Base-by-base conservation (phyloP, 2,113 vertebrate species). In the Gallinago media region DNA sequence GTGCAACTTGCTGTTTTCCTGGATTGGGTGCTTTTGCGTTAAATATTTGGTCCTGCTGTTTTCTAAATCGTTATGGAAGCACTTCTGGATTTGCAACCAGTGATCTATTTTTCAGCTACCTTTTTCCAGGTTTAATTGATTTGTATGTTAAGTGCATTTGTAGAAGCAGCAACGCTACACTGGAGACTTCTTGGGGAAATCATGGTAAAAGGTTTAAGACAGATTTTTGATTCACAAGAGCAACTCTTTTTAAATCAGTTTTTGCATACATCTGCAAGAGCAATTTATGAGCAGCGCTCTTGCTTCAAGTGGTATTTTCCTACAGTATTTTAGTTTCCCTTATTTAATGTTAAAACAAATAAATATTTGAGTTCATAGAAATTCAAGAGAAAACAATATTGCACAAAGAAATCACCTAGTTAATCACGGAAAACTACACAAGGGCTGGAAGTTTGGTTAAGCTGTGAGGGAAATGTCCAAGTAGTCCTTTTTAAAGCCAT, bases 271-370 rank as follows among this genome's bases (percentile, higher is more conserved):
- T 93, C 74, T 96, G 71, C 71, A 73, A 82, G 67, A 88, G 59
- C 50, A 52, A 42, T 93, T 77, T 92, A 70, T 77, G 67, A 83
- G 80, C 1, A 5, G 42, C 50, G 8, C 29, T 90, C 34, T 77
- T 62, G 38, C 63, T 80, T 88, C n/a, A 90, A 90, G 74, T 83
- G 74, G 25, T 75, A 20, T 93, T 94, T 96, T 95, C 58, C 55
- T 88, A 67, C 34, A 21, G n/a, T 88, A 26, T 96, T 96, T 95
- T 71, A 83, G 26, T 63, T 96, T 94, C 29, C 34, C 21, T 86
- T 92, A 73, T 93, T 92, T 96, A 77, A 76, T 86, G 32, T 93
- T 72, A 86, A 92, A 96, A 97, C 70, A 91, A 88, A 89, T 88
- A 96, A 95, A 93, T 92, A 88, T 74, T 94, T 86, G 63, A 63